These are phyloP conservation scores for Lysiphlebus fabarum DNA, from an alignment of 1,140 invertebrate genomes.

Conservation along the genomic window DNA sequence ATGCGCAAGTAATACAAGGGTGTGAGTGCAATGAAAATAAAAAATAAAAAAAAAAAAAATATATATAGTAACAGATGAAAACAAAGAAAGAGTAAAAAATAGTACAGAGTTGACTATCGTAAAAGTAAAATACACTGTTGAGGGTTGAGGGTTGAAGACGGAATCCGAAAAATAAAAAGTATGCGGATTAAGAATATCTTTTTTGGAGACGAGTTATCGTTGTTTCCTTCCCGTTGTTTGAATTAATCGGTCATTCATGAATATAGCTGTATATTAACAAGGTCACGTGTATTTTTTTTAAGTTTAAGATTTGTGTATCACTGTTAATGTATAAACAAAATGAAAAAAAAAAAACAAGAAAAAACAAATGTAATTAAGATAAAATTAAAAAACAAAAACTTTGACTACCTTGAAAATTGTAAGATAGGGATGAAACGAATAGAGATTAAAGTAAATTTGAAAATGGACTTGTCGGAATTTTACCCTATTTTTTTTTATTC, in stretches of 20 bases:
- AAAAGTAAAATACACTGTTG: constrained; percentile 12
- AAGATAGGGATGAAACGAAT: no score
- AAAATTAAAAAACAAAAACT: no score
- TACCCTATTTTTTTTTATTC: no score
- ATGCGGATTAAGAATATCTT: constrained; percentile 55
- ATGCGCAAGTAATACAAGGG: neutral
- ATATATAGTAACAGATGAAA: constrained; percentile 15
- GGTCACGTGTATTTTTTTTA: constrained; percentile 35
- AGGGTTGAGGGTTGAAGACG: constrained; percentile 22
- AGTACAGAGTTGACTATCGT: constrained; percentile 6
- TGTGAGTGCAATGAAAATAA: constrained; percentile 27
- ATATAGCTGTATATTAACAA: constrained; percentile 51
- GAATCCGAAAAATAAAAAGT: constrained; percentile 49
- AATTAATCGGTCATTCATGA: constrained; percentile 53
- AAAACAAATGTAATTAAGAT: no score
- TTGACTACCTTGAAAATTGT: no score
- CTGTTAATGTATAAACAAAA: no score
- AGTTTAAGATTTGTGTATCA: no score
- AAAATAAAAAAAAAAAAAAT: constrained; percentile 19
- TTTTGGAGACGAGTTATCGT: constrained; percentile 55
- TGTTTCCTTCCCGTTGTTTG: constrained; percentile 53
- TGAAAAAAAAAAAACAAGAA: no score
- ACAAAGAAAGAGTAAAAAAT: constrained; percentile 18
- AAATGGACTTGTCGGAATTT: no score
- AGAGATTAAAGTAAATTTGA: no score